phyloP scores from a whole-genome alignment of 2,888 invertebrate species.

The Entomobrya proxima region DNA sequence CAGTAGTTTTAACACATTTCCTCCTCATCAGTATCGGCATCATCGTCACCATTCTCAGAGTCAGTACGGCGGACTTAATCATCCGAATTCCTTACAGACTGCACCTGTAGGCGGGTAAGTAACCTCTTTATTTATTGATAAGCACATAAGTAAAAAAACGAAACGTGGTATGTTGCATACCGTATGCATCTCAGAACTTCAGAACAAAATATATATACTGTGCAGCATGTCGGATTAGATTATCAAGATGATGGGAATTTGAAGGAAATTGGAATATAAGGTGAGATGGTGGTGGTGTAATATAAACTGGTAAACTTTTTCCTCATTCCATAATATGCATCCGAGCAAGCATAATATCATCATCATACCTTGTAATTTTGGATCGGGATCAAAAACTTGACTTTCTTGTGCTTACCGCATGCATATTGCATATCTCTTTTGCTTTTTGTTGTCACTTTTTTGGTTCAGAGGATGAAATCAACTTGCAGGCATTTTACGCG shows the following conservation, averaged over 20 bases:
- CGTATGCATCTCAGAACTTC: background rate
- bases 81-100: constrained; percentile 72
- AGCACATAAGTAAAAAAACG: constrained; percentile 14
- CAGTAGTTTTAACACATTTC: constrained; percentile 46
- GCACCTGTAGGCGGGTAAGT: constrained; percentile 74
- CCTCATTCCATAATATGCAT: constrained; percentile 51
- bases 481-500: constrained; percentile 46
- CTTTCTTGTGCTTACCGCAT: too few species aligned
- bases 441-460: constrained; percentile 30
- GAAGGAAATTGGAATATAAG: constrained; percentile 1
- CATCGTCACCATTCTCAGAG: constrained; percentile 47
- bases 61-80: constrained; percentile 66
- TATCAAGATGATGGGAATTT: background rate
- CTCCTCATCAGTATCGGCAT: constrained; percentile 38
- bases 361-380: constrained; percentile 36
- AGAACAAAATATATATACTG: background rate
- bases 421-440: constrained; percentile 21
- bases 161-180: background rate
- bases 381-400: constrained; percentile 50
- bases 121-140: constrained; percentile 6
- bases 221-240: constrained; percentile 26
- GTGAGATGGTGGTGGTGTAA: background rate
- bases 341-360: background rate
- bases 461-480: background rate
- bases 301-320: background rate